Conservation (phyloP, 2,888 invertebrate genomes). For the Lampropteryx suffumata region DNA sequence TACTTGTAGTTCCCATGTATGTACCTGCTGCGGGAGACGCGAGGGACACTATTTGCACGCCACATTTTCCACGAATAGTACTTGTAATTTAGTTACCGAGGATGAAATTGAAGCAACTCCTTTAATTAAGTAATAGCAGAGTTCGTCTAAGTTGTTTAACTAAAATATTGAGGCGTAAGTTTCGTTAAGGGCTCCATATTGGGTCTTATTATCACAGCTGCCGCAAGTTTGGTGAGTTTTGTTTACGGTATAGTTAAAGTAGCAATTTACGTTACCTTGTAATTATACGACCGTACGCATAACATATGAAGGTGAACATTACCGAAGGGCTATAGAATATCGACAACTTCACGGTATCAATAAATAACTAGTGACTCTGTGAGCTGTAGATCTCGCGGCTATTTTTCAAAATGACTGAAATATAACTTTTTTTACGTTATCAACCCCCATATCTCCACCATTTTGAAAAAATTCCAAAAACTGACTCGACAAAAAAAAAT, state of each 20-base stretch:
- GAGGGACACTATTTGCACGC: constrained; percentile 2
- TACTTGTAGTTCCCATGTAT: constrained; percentile 12
- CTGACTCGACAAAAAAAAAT: too few species aligned
- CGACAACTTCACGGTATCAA: too few species aligned
- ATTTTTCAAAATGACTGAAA: too few species aligned
- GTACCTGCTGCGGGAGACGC: constrained; percentile 2
- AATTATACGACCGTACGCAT: background rate
- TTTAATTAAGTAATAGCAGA: constrained; percentile 43
- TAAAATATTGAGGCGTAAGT: constrained; percentile 42
- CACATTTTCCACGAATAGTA: constrained; percentile 20
- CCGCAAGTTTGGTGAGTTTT: constrained; percentile 16
- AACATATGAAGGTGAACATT: background rate
- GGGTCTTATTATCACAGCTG: constrained; percentile 27
- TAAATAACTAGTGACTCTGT: too few species aligned
- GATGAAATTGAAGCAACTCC: constrained; percentile 34
- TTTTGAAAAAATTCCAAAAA: too few species aligned
- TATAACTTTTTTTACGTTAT: too few species aligned
- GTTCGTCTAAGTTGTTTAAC: constrained; percentile 42
- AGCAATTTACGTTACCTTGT: constrained; percentile 6
- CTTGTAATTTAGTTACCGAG: constrained; percentile 31
- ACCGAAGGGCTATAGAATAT: too few species aligned
- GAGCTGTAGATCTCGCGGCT: too few species aligned
- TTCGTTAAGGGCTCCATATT: constrained; percentile 31
- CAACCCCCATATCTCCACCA: too few species aligned
- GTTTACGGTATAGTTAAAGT: constrained; percentile 13